Percentiles rank a stretch among this genome's conserved stretches.
These are phyloP conservation scores for Nomada fucata DNA, from an alignment of 2,888 invertebrate species.

Conservation along the genomic window DNA sequence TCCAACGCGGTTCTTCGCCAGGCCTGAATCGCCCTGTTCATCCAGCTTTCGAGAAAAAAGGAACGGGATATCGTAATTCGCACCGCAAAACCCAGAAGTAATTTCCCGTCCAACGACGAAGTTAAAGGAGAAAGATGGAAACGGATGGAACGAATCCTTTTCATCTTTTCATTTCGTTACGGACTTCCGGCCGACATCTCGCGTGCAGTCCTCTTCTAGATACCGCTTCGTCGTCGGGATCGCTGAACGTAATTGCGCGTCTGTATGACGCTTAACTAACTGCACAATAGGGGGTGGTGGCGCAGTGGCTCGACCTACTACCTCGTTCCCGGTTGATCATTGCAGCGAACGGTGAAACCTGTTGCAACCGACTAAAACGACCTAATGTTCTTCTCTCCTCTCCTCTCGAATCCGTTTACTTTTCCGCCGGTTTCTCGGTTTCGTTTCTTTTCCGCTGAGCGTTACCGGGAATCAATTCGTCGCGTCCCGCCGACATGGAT, in stretches of 20 bases:
- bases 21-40: not conserved
- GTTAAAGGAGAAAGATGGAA: not conserved
- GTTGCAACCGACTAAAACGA: slow-evolving; percentile 50
- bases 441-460: slow-evolving; percentile 2
- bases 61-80: not conserved
- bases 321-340: slow-evolving; percentile 28
- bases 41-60: slow-evolving; percentile 11
- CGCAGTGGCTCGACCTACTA: slow-evolving; percentile 3
- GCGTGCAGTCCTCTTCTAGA: slow-evolving; percentile 19
- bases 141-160: not conserved
- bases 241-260: slow-evolving; percentile 37
- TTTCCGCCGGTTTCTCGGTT: slow-evolving; percentile 14
- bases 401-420: slow-evolving; percentile 16
- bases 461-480: slow-evolving; percentile 26
- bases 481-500: slow-evolving; percentile 1
- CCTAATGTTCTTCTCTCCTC: slow-evolving; percentile 21
- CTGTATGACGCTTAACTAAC: slow-evolving; percentile 30
- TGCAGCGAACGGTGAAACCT: slow-evolving; percentile 52
- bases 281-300: slow-evolving; percentile 21
- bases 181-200: not conserved
- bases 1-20: not conserved
- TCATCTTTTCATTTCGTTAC: not conserved
- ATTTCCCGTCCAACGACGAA: slow-evolving; percentile 41
- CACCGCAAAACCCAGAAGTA: slow-evolving; percentile 10
- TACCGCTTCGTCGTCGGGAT: not conserved